Percentiles rank a stretch among this genome's conserved stretches.
These are phyloP conservation scores for Pomatostomus ruficeps DNA, from an alignment of 2,113 vertebrate species.

Conservation along the genomic window DNA sequence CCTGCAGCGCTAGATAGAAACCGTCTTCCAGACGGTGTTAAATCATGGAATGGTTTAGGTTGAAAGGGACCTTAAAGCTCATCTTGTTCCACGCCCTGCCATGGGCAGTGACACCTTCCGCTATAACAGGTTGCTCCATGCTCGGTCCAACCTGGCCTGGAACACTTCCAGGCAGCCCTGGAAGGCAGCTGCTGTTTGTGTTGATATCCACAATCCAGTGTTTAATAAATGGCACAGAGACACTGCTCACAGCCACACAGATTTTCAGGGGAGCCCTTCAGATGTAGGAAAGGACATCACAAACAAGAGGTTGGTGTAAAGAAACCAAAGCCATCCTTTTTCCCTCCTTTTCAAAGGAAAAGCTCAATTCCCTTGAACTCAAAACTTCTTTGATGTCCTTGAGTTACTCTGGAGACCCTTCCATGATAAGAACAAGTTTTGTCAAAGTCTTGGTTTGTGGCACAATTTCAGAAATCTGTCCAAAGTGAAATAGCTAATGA, in stretches of 20 bases:
- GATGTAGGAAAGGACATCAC: accelerated
- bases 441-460: neutral
- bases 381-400: neutral
- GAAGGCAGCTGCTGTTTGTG: neutral
- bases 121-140: neutral
- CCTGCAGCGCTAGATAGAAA: accelerated
- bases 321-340: neutral
- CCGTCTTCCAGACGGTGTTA: neutral
- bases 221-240: neutral
- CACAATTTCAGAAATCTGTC: neutral
- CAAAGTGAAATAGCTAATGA: neutral
- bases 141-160: neutral
- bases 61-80: neutral
- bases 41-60: neutral
- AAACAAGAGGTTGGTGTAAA: neutral
- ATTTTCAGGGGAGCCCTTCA: neutral
- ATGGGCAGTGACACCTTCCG: neutral
- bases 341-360: neutral
- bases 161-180: neutral
- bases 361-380: neutral
- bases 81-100: neutral
- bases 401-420: neutral
- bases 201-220: neutral
- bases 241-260: neutral
- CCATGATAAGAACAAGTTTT: neutral